These are phyloP conservation scores for Poeciliopsis turrubarensis DNA, from an alignment of 2,113 vertebrate species.

Conservation along the genomic window DNA sequence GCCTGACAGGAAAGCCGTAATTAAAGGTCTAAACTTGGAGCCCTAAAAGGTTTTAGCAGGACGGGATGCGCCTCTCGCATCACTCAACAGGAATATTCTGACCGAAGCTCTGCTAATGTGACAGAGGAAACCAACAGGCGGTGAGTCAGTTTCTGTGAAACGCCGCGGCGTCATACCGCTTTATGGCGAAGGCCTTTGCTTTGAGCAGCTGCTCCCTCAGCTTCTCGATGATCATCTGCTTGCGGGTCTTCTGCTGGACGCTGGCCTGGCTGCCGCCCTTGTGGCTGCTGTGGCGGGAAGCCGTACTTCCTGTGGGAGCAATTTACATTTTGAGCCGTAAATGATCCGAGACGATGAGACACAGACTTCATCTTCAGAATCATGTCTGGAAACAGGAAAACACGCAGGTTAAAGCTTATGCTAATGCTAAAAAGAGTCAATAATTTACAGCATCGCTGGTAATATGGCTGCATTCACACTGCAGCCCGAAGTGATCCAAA, in stretches of 20 bases:
- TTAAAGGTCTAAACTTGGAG: slow-evolving; percentile 58
- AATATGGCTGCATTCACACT: too few species aligned
- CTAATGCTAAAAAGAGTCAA: background rate
- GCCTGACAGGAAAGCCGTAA: slow-evolving; percentile 50
- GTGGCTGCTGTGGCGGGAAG: slow-evolving; percentile 89
- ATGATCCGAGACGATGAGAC: slow-evolving; percentile 13
- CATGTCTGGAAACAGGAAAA: background rate
- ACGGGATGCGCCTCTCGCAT: slow-evolving; percentile 18
- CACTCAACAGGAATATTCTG: slow-evolving; percentile 23
- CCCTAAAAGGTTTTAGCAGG: slow-evolving; percentile 43
- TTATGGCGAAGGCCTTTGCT: slow-evolving; percentile 87
- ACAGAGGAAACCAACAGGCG: background rate
- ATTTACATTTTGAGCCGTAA: slow-evolving; percentile 42
- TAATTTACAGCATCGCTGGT: too few species aligned
- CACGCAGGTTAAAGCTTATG: background rate
- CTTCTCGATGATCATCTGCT: slow-evolving; percentile 91
- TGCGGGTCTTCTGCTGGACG: slow-evolving; percentile 87
- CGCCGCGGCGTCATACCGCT: slow-evolving; percentile 79
- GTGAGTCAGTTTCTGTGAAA: background rate
- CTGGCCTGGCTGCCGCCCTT: slow-evolving; percentile 88
- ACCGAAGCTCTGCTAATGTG: slow-evolving; percentile 9
- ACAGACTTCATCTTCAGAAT: background rate
- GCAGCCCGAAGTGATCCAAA: too few species aligned
- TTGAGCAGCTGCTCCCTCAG: slow-evolving; percentile 90
- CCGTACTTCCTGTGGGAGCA: slow-evolving; percentile 86